Conservation (phyloP, 2,113 vertebrate species). For the Oryctolagus cuniculus region DNA sequence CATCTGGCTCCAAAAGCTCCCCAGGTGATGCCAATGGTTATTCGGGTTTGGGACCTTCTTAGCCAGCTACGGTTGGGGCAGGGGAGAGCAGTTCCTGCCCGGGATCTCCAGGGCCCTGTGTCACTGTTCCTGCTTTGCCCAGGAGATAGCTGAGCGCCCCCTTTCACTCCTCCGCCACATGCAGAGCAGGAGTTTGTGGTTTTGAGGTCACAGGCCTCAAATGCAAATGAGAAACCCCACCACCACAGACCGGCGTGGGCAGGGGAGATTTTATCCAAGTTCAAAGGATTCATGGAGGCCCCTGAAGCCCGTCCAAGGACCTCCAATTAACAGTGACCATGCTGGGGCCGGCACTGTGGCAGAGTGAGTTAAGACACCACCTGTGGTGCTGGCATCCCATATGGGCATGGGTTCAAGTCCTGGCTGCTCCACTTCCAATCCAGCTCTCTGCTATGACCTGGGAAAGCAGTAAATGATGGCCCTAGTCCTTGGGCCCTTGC, state of each 20-base stretch:
- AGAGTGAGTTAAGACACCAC: too few relatives aligned
- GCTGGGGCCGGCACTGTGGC: too few relatives aligned
- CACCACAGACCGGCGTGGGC: neutral
- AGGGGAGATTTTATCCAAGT: neutral
- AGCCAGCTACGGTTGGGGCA: neutral
- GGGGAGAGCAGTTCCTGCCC: neutral
- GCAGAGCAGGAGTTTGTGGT: neutral
- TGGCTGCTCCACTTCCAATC: too few relatives aligned
- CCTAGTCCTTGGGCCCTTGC: too few relatives aligned
- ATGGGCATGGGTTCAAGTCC: too few relatives aligned
- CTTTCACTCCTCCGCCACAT: neutral
- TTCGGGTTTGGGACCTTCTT: neutral
- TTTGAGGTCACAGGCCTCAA: neutral
- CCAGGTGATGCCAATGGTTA: neutral
- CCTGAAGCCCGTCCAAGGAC: neutral
- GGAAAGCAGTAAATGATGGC: too few relatives aligned
- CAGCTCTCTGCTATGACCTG: too few relatives aligned
- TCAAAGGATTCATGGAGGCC: neutral
- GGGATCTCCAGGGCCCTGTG: neutral
- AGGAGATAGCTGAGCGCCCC: neutral
- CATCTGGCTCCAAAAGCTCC: neutral
- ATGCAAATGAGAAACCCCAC: neutral
- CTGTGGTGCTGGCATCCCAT: too few relatives aligned
- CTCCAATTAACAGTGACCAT: neutral
- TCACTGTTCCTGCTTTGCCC: neutral